A percentile compares a stretch with the other conserved stretches of the same genome.
Evolutionary conservation across 2,797 vertebrate species (phyloP).

Genomic region (Enteromius afrohamiltoni): DNA sequence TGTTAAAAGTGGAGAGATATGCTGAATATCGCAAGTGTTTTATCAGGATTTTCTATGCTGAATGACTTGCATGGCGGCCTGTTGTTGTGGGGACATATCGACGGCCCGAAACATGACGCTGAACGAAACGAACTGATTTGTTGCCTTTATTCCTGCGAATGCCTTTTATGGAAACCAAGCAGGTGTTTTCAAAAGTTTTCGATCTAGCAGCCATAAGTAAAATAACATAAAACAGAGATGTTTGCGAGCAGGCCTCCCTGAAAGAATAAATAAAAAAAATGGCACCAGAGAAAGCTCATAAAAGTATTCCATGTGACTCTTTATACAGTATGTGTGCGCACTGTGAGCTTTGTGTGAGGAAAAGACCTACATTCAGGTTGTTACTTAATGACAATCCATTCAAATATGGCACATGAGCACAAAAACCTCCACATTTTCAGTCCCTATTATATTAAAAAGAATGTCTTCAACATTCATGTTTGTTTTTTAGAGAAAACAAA

Average conservation of each 20-base stretch:
- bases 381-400: background rate
- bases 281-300: background rate
- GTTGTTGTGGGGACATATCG: too few species aligned
- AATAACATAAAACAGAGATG: background rate
- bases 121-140: too few species aligned
- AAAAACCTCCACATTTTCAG: background rate
- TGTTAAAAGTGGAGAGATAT: too few species aligned
- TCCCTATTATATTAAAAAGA: background rate
- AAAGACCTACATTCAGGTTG: background rate
- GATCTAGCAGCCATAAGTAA: background rate
- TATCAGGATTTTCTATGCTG: too few species aligned
- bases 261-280: background rate
- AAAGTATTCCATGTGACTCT: background rate
- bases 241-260: background rate
- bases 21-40: too few species aligned
- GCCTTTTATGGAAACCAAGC: background rate
- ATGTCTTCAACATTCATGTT: background rate
- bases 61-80: too few species aligned
- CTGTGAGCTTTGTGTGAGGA: background rate
- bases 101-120: too few species aligned
- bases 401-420: background rate
- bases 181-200: conserved; percentile 3
- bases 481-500: background rate
- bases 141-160: background rate
- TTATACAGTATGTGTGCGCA: background rate